These are phyloP conservation scores for Oryzaephilus surinamensis DNA, from an alignment of 1,140 invertebrate genomes.

Conservation along the genomic window DNA sequence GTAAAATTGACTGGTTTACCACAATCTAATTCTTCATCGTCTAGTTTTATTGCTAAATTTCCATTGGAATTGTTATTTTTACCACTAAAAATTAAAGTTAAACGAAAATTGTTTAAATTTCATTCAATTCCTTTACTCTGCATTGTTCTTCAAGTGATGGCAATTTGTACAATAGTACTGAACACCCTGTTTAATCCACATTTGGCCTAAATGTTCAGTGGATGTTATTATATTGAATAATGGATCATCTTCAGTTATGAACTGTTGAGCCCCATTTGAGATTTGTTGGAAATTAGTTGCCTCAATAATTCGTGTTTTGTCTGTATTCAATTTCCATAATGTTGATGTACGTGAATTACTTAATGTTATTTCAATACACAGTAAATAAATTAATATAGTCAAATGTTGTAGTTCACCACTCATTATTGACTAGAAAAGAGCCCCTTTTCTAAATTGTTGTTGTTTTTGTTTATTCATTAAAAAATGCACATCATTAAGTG, in stretches of 20 bases:
- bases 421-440: conserved; percentile 10
- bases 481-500: too few relatives aligned
- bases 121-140: conserved; percentile 3
- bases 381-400: conserved; percentile 15
- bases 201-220: conserved; percentile 48
- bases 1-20: conserved; percentile 81
- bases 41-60: conserved; percentile 17
- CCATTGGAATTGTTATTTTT: conserved; percentile 5
- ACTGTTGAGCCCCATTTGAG: conserved; percentile 35
- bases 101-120: neutral
- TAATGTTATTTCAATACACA: conserved; percentile 53
- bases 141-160: conserved; percentile 10
- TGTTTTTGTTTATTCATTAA: too few relatives aligned
- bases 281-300: conserved; percentile 42
- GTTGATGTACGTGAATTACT: conserved; percentile 62
- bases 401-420: conserved; percentile 4
- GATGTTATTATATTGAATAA: conserved; percentile 55
- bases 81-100: conserved; percentile 10
- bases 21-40: conserved; percentile 66
- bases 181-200: conserved; percentile 46
- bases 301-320: conserved; percentile 56
- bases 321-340: conserved; percentile 59
- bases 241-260: conserved; percentile 43
- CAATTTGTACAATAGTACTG: conserved; percentile 33
- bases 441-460: neutral